A percentile compares a stretch with the other conserved stretches of the same genome.
Conservation (phyloP, 2,888 invertebrate species). For the Alloscopus bannaensis region DNA sequence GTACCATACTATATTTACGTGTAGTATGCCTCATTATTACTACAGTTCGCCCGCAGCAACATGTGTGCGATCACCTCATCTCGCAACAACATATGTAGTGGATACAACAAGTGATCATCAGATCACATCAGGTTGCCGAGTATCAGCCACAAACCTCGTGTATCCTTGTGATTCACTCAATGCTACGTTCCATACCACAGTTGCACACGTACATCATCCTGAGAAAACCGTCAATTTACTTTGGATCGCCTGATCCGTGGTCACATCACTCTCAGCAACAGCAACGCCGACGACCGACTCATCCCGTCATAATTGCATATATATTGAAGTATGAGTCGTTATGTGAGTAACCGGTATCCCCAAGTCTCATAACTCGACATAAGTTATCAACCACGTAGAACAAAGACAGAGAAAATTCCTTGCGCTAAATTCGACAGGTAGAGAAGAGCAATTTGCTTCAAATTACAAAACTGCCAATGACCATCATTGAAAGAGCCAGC, state of each 20-base stretch:
- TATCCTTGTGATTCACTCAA: conserved; percentile 47
- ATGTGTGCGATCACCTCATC: conserved; percentile 13
- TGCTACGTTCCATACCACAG: conserved; percentile 17
- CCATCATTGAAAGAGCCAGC: too few species aligned
- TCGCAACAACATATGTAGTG: conserved; percentile 3
- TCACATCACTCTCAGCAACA: conserved; percentile 30
- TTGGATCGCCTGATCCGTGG: conserved; percentile 40
- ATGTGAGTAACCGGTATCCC: not conserved
- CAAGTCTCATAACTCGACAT: not conserved
- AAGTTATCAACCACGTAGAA: conserved; percentile 3
- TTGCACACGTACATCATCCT: not conserved
- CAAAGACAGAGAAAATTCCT: conserved; percentile 50
- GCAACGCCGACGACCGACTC: conserved; percentile 11
- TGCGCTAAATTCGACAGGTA: conserved; percentile 17
- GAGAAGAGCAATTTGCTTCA: not conserved
- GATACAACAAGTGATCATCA: conserved; percentile 30
- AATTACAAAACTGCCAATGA: too few species aligned
- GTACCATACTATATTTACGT: not conserved
- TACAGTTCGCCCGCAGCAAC: not conserved
- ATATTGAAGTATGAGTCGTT: not conserved
- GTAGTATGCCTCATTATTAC: not conserved
- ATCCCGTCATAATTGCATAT: not conserved
- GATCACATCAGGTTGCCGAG: conserved; percentile 40
- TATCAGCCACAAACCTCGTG: conserved; percentile 56
- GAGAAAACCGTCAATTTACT: conserved; percentile 15